Conservation (phyloP, 1,140 invertebrate genomes). For the Lucilia sericata region DNA sequence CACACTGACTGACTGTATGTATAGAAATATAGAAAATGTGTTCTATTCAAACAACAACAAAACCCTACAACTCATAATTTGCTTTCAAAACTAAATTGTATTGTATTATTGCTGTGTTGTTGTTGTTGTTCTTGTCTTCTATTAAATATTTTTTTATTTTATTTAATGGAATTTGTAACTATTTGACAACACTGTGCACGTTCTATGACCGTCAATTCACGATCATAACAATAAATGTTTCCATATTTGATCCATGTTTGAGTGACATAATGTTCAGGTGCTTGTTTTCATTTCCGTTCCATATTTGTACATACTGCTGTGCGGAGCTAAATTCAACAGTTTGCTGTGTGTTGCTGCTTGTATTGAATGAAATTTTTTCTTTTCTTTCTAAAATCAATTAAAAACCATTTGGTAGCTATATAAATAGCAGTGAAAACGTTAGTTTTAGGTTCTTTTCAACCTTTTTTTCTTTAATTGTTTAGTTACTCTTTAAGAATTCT, state of each 20-base stretch:
- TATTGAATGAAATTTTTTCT: too few species aligned
- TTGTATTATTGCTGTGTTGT: background rate
- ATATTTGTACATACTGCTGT: background rate
- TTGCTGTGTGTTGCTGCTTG: too few species aligned
- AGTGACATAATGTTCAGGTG: background rate
- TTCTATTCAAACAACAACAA: background rate
- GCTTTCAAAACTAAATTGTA: background rate
- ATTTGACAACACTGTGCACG: conserved; percentile 16
- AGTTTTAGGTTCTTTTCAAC: too few species aligned
- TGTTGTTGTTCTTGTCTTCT: background rate
- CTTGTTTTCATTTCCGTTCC: conserved; percentile 12
- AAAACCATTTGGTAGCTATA: too few species aligned
- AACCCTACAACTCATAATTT: background rate
- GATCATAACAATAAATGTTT: conserved; percentile 23
- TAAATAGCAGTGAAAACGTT: too few species aligned
- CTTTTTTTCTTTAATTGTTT: too few species aligned
- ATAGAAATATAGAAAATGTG: background rate
- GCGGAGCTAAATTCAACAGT: too few species aligned
- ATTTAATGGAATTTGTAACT: background rate
- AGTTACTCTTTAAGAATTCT: too few species aligned
- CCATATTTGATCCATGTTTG: background rate
- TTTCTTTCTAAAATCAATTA: too few species aligned
- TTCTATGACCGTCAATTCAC: conserved; percentile 1
- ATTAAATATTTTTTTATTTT: background rate
- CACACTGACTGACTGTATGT: background rate